Percentiles rank a stretch among this genome's conserved stretches.
These are phyloP conservation scores for Tolypeutes matacus DNA, from an alignment of 2,797 vertebrate genomes.

Conservation along the genomic window DNA sequence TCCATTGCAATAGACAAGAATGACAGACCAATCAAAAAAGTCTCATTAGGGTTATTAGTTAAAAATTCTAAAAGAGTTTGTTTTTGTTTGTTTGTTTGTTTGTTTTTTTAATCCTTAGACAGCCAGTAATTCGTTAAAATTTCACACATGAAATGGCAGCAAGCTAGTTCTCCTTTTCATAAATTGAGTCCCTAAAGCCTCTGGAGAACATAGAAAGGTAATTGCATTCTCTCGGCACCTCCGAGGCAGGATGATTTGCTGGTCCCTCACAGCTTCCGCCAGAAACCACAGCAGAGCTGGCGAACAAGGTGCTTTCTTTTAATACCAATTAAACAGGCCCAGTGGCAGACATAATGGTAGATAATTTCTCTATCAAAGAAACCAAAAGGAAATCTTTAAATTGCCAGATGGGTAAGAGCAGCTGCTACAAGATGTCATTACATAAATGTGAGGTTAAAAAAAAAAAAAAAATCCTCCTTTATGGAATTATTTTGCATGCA, in stretches of 20 bases:
- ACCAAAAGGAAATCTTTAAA: slow-evolving; percentile 76
- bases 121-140: slow-evolving; percentile 73
- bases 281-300: slow-evolving; percentile 73
- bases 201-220: slow-evolving; percentile 37
- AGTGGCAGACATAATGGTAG: slow-evolving; percentile 53
- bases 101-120: background rate
- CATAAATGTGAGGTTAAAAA: slow-evolving; percentile 73
- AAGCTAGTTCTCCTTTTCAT: slow-evolving; percentile 75
- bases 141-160: slow-evolving; percentile 79
- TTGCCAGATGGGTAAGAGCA: slow-evolving; percentile 75
- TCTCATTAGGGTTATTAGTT: slow-evolving; percentile 72
- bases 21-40: slow-evolving; percentile 70
- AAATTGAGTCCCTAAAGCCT: slow-evolving; percentile 57
- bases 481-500: slow-evolving; percentile 77
- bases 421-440: slow-evolving; percentile 77
- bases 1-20: slow-evolving; percentile 69
- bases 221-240: slow-evolving; percentile 54
- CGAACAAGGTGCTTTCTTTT: slow-evolving; percentile 59
- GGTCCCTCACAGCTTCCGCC: slow-evolving; percentile 60
- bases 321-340: slow-evolving; percentile 72
- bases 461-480: slow-evolving; percentile 65
- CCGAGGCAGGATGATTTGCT: slow-evolving; percentile 62
- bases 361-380: slow-evolving; percentile 76
- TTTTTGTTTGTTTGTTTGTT: background rate
- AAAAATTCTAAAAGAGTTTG: slow-evolving; percentile 14